A percentile compares a stretch with the other conserved stretches of the same genome.
Evolutionary conservation across 92 coral and sea anemone genomes (phyloP).

Genomic region (Isaurus tuberculatus): DNA sequence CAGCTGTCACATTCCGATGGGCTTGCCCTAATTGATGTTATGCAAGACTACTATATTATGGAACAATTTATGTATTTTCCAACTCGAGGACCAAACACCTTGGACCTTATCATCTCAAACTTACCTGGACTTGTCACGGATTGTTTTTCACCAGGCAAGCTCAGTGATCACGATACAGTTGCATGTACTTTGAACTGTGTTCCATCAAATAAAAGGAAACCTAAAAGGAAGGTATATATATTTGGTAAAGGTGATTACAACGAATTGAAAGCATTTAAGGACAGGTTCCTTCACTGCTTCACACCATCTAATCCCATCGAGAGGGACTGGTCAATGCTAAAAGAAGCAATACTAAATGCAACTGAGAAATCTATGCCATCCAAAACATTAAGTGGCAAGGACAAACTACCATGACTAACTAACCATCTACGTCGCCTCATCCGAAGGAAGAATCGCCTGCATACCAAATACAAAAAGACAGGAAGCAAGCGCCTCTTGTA

Average conservation of each 20-base stretch:
- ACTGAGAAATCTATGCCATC: slow-evolving; percentile 53
- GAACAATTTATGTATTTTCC: slow-evolving; percentile 30
- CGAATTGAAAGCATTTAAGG: too few relatives aligned
- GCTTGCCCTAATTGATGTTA: slow-evolving; percentile 31
- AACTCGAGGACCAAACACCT: slow-evolving; percentile 20
- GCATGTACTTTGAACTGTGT: slow-evolving; percentile 25
- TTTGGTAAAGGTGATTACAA: too few relatives aligned
- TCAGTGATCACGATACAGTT: slow-evolving; percentile 30
- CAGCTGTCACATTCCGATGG: slow-evolving; percentile 41
- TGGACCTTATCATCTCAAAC: slow-evolving; percentile 35
- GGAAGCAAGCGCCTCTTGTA: slow-evolving; percentile 24
- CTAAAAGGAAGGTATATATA: too few relatives aligned
- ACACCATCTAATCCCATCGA: slow-evolving; percentile 18
- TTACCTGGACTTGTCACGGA: slow-evolving; percentile 28
- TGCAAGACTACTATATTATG: slow-evolving; percentile 28
- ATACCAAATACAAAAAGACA: slow-evolving; percentile 55
- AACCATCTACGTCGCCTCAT: slow-evolving; percentile 50
- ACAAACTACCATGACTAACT: slow-evolving; percentile 61
- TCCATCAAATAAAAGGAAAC: too few relatives aligned
- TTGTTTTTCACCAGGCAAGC: slow-evolving; percentile 15
- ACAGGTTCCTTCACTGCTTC: not conserved
- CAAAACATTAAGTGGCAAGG: slow-evolving; percentile 52
- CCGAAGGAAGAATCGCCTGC: slow-evolving; percentile 52
- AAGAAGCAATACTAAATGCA: slow-evolving; percentile 34
- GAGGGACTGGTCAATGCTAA: slow-evolving; percentile 56